Evolutionary conservation across 2,888 invertebrate genomes (phyloP).

Genomic region (Agriopis leucophaearia): DNA sequence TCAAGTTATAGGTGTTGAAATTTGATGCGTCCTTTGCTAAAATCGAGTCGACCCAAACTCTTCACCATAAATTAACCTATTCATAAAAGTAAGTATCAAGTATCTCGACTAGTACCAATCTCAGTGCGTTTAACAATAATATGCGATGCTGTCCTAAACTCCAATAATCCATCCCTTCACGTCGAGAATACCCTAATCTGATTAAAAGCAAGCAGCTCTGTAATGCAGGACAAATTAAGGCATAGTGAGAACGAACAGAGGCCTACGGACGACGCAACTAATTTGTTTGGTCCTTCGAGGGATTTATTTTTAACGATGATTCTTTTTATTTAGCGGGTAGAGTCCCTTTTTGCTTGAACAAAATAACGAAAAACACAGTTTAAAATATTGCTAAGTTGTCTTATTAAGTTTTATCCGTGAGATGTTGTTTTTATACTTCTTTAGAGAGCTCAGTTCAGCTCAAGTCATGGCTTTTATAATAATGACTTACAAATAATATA

Average conservation of each 20-base stretch:
- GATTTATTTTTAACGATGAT: constrained; percentile 6
- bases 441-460: not conserved
- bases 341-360: not conserved
- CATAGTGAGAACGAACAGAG: not conserved
- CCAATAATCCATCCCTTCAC: not conserved
- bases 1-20: too few species aligned
- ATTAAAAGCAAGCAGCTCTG: constrained; percentile 26
- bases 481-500: too few species aligned
- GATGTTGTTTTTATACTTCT: not conserved
- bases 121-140: too few species aligned
- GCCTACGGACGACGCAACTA: constrained; percentile 1
- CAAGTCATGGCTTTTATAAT: too few species aligned
- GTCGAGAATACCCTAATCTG: constrained; percentile 20
- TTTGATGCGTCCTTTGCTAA: too few species aligned
- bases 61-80: too few species aligned
- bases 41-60: too few species aligned
- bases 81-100: too few species aligned
- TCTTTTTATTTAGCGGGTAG: not conserved
- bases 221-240: constrained; percentile 28
- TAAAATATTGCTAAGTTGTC: constrained; percentile 10
- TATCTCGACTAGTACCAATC: too few species aligned
- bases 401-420: not conserved
- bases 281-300: constrained; percentile 21
- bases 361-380: not conserved
- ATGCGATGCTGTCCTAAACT: too few species aligned